Conservation (phyloP, 2,888 invertebrate genomes). For the Hydrotaea diabolus region DNA sequence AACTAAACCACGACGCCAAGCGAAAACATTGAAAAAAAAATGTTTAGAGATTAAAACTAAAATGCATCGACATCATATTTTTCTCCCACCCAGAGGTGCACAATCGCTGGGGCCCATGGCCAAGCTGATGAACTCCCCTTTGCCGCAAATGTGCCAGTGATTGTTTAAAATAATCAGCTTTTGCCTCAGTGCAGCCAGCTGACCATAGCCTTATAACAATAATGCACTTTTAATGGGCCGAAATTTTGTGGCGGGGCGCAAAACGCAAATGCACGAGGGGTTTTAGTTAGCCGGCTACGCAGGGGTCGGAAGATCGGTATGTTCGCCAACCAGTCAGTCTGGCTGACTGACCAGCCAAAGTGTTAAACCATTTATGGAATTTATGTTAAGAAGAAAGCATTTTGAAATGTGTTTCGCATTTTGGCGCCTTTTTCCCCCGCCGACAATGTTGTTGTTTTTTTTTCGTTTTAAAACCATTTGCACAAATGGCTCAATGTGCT, state of each 20-base stretch:
- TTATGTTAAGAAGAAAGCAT: slow-evolving; percentile 29
- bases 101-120: background rate
- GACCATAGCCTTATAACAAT: slow-evolving; percentile 51
- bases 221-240: slow-evolving; percentile 33
- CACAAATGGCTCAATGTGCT: slow-evolving; percentile 9
- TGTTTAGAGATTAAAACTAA: slow-evolving; percentile 57
- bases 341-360: background rate
- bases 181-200: slow-evolving; percentile 34
- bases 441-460: background rate
- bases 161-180: slow-evolving; percentile 58
- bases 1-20: background rate
- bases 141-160: slow-evolving; percentile 14
- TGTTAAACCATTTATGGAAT: slow-evolving; percentile 33
- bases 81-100: background rate
- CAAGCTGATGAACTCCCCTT: background rate
- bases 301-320: too few species aligned
- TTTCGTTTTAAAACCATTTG: slow-evolving; percentile 1
- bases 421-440: slow-evolving; percentile 24
- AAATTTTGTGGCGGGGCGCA: background rate
- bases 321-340: too few species aligned
- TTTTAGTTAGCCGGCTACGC: too few species aligned
- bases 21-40: background rate
- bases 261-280: too few species aligned
- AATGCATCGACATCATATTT: slow-evolving; percentile 47
- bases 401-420: slow-evolving; percentile 53